phyloP scores from a whole-genome alignment of 2,888 invertebrate species.

The Tupiocoris notatus region DNA sequence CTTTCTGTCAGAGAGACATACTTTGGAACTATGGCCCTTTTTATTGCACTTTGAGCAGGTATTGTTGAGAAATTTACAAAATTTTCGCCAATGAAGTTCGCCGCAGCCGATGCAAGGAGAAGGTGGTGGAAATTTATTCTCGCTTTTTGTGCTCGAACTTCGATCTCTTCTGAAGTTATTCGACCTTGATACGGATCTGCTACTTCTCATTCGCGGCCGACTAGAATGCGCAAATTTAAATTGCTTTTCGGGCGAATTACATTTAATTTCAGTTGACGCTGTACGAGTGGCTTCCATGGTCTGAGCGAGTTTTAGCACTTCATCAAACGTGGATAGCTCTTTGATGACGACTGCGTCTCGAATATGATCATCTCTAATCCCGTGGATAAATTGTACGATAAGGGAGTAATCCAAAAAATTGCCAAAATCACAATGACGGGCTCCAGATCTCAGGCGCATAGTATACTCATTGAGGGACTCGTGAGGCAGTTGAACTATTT shows the following conservation, averaged over 20 bases:
- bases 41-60: background rate
- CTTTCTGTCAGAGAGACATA: background rate
- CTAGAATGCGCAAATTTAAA: constrained; percentile 6
- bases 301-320: background rate
- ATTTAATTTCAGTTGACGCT: background rate
- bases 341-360: constrained; percentile 13
- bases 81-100: constrained; percentile 13
- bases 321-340: background rate
- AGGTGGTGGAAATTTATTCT: background rate
- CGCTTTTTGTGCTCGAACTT: background rate
- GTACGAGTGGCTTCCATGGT: constrained; percentile 12
- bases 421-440: too few species aligned
- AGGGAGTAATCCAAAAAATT: constrained; percentile 29
- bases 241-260: background rate
- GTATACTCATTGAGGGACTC: too few species aligned
- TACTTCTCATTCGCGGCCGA: background rate
- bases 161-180: too few species aligned
- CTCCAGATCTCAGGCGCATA: too few species aligned
- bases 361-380: background rate
- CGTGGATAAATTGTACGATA: constrained; percentile 35
- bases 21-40: background rate
- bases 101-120: background rate
- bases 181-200: background rate
- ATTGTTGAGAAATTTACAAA: background rate
- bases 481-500: too few species aligned